Percentiles rank a stretch among this genome's conserved stretches.
Evolutionary conservation across 2,797 vertebrate species (phyloP).

Genomic region (Pipistrellus pipistrellus): DNA sequence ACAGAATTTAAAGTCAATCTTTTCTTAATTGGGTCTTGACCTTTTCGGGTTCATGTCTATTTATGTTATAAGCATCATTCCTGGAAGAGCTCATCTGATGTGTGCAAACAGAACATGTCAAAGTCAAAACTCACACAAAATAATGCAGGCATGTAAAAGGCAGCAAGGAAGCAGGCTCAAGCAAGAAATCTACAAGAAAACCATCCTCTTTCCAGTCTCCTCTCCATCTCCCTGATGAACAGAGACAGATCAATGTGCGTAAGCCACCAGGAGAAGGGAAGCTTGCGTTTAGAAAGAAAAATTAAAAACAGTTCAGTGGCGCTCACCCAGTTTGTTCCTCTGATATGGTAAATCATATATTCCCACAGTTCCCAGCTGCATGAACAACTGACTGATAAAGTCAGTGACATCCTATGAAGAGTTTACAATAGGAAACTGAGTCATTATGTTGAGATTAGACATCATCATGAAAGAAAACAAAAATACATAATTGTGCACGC

Average conservation of each 20-base stretch:
- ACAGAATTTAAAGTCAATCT: background rate
- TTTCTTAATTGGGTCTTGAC: background rate
- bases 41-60: background rate
- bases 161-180: constrained; percentile 57
- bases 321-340: constrained; percentile 76
- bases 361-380: constrained; percentile 70
- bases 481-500: background rate
- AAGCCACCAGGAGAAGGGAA: background rate
- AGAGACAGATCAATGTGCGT: constrained; percentile 4
- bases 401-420: constrained; percentile 73
- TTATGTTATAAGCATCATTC: background rate
- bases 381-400: constrained; percentile 82
- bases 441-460: constrained; percentile 59
- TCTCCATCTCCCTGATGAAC: background rate
- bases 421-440: constrained; percentile 72
- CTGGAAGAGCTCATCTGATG: background rate
- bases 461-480: constrained; percentile 42
- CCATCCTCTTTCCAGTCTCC: background rate
- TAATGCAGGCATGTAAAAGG: background rate
- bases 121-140: background rate
- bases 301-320: constrained; percentile 53
- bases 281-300: constrained; percentile 55
- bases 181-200: constrained; percentile 21
- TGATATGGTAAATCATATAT: constrained; percentile 76
- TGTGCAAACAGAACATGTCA: background rate